Evolutionary conservation across 2,113 vertebrate genomes (phyloP), one percentile per base, ranked within the genome.

Genomic region (Esox niger): DNA sequence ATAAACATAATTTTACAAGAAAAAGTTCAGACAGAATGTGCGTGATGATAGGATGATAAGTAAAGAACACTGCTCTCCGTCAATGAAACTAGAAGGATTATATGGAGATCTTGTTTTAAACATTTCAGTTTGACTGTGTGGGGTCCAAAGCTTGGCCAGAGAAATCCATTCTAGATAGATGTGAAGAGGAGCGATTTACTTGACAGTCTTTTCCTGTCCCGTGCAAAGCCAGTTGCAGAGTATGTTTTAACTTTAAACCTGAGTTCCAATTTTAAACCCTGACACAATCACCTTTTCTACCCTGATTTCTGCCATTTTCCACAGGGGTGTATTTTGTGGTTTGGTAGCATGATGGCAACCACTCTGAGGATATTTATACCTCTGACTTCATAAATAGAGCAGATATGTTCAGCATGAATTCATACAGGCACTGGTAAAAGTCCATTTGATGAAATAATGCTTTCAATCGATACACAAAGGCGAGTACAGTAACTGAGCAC

Each of bases 221-320:
- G 56, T 59, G 33, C 54, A 80, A 57, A 82, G 30, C 61, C 54
- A 74, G 56, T 61, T 62, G 69, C 58, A 63, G 70, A 80, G 70
- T 66, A 74, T 64, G 33, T 68, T 15, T 77, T 61, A 79, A 49
- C 80, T 70, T 65, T 80, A 52, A 70, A 67, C 64, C 62, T 43
- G 21, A 21, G 23, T 60, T 67, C 30, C 73, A 82, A 68, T 21
- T 62, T 82, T 61, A 76, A 70, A 76, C 59, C 46, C 20, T 56
- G 38, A 49, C 29, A 47, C n/a, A 47, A 69, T 21, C n/a, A 75
- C 57, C 27, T 68, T 76, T 87, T 62, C 61, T 75, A 32, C n/a
- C 64, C 73, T 72, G 62, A 66, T 81, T 71, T 81, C 76, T 67
- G 55, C 65, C 21, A 6, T 46, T 35, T 82, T 62, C 60, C 56